Evolutionary conservation across 1,140 invertebrate species (phyloP), one percentile per base, ranked within the genome.

Genomic region (Maconellicoccus hirsutus): DNA sequence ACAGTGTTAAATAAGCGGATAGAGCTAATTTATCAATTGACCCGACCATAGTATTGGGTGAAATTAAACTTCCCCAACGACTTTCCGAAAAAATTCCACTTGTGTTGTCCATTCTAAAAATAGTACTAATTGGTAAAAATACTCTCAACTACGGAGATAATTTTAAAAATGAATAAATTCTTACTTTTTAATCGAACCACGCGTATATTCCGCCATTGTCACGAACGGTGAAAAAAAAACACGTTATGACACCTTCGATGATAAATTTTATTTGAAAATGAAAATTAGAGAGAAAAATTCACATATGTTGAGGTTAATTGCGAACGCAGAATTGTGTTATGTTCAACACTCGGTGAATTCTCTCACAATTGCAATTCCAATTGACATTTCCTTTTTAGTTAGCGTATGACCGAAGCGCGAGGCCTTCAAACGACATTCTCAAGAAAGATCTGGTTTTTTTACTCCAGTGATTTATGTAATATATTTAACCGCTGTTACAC

Each of bases 371-470:
- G 42, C 42, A 16, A 52, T 19, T 52, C 42, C 12, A 52, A 52
- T 52, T 52, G 42, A 52, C 42, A 52, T 52, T 52, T 52, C 42
- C 42, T 52, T 52, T 52, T 52, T 52, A 14, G 42, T 52, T 52
- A 8, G 10, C n/a, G 29, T 6, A 52, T 52, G n/a, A 16, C 16
- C 42, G n/a, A 14, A 8, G 42, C 42, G 16, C 2, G 42, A 52
- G 42, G 42, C 42, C 42, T 52, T 52, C 42, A 52, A 52, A 52
- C 42, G 42, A 52, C 42, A 52, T 52, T 52, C 42, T 52, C 42
- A 19, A 52, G 6, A 52, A 52, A 52, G 42, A 52, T 52, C 42
- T 52, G 42, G 42, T 52, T 52, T 52, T 52, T 52, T 52, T 52
- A 3, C 4, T 16, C 4, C 42, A 2, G 42, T 16, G 12, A 52